Evolutionary conservation across 2,888 invertebrate genomes (phyloP).

Genomic region (Leptinotarsa tumamoca): DNA sequence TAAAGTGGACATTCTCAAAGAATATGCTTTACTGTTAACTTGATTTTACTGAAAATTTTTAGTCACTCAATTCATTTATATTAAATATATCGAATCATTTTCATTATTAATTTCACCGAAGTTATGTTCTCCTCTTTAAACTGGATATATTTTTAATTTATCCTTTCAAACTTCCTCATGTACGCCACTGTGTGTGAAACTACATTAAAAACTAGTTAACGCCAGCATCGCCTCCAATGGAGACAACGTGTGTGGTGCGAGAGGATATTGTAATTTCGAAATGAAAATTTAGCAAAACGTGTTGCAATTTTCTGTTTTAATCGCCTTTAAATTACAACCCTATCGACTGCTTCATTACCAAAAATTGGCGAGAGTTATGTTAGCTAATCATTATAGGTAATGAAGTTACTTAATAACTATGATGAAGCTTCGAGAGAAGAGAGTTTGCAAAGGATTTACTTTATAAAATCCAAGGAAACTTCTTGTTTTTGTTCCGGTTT

Average conservation of each 20-base stretch:
- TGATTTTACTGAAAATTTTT: too few species aligned
- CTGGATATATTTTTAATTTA: background rate
- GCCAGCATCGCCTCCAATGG: constrained; percentile 33
- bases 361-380: constrained; percentile 33
- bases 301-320: constrained; percentile 44
- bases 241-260: constrained; percentile 44
- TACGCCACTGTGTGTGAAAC: constrained; percentile 39
- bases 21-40: too few species aligned
- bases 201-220: constrained; percentile 46
- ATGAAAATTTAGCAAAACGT: constrained; percentile 43
- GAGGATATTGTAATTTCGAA: constrained; percentile 42
- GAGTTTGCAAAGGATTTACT: background rate
- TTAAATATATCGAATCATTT: too few species aligned
- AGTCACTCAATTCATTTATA: too few species aligned
- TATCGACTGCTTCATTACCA: constrained; percentile 38
- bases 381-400: constrained; percentile 28
- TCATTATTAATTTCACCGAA: too few species aligned
- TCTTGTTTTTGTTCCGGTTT: too few species aligned
- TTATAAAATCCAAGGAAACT: too few species aligned
- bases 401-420: constrained; percentile 32
- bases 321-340: constrained; percentile 46
- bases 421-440: constrained; percentile 3
- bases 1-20: too few species aligned
- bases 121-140: background rate
- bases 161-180: background rate